A percentile compares a stretch with the other conserved stretches of the same genome.
These are phyloP conservation scores for Dryobota labecula DNA, from an alignment of 2,888 invertebrate species.

Conservation along the genomic window DNA sequence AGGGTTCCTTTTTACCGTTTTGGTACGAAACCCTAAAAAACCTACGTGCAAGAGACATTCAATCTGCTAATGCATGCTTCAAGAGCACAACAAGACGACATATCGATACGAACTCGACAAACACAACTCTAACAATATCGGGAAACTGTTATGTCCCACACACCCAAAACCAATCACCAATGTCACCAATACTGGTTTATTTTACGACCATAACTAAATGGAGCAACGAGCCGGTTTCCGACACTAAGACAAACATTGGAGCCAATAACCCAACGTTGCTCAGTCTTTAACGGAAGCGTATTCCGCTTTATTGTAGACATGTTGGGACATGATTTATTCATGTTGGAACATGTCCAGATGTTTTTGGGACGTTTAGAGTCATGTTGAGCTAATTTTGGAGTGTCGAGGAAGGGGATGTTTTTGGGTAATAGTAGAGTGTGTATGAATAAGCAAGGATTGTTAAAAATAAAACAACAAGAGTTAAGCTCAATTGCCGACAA, in stretches of 20 bases:
- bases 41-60: background rate
- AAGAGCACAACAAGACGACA: constrained; percentile 3
- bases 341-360: constrained; percentile 57
- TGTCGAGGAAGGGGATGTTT: background rate
- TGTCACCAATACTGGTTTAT: constrained; percentile 49
- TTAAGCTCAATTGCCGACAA: no score
- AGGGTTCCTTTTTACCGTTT: no score
- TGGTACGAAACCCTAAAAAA: no score
- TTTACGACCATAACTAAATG: constrained; percentile 43
- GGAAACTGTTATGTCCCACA: constrained; percentile 25
- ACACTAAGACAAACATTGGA: constrained; percentile 45
- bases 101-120: constrained; percentile 14
- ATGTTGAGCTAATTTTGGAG: constrained; percentile 38
- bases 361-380: constrained; percentile 29
- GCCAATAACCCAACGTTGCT: constrained; percentile 33
- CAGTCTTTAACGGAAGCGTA: constrained; percentile 52
- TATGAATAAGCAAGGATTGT: background rate
- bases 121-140: constrained; percentile 30
- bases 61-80: constrained; percentile 27
- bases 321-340: constrained; percentile 52
- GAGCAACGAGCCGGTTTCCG: constrained; percentile 11
- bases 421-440: background rate
- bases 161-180: constrained; percentile 22
- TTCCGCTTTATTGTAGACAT: constrained; percentile 56
- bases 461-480: background rate